Base-by-base conservation (phyloP, 2,113 vertebrate species). In the Mustela nigripes region DNA sequence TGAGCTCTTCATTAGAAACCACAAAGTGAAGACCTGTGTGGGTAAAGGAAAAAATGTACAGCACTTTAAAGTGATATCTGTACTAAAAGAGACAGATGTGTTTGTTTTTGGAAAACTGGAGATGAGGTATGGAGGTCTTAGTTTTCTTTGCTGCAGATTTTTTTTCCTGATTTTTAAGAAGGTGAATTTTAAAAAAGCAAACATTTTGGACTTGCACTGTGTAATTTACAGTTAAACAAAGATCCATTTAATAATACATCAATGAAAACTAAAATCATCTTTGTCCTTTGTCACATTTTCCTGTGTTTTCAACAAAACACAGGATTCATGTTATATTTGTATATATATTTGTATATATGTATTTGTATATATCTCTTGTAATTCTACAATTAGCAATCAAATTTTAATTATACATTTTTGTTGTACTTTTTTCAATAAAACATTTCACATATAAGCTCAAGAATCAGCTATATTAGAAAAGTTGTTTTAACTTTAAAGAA, bases 231-330 rank as follows among this genome's bases (percentile, higher is more conserved):
- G 10, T 60, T 81, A 60, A 21, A 76, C 8, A 71, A 33, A 81
- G 36, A 33, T 4, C 89, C 31, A 80, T 65, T 33, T 50, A 31
- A 80, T 50, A 63, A 84, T 65, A 58, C 19, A 18, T 63, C 71
- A 89, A 11, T 50, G 63, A 89, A 79, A 96, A 84, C 18, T 88
- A 56, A 83, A 79, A 88, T 81, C 14, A 18, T 63, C n/a, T 93
- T 60, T 87, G 28, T 19, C 48, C 28, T 58, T 73, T 80, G 4
- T 80, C 31, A 19, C 53, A 42, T 69, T 24, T 58, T 78, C 7
- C 31, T 78, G 9, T 53, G 18, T 83, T 56, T 45, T 80, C 48
- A 50, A 50, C 48, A 50, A 50, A 50, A 50, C 48, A 50, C 48
- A 50, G 48, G 48, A 50, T 50, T 50, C 11, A 11, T 50, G 48